Evolutionary conservation across 2,888 invertebrate species (phyloP), one percentile per base, ranked within the genome.

Genomic region (Troides aeacus): DNA sequence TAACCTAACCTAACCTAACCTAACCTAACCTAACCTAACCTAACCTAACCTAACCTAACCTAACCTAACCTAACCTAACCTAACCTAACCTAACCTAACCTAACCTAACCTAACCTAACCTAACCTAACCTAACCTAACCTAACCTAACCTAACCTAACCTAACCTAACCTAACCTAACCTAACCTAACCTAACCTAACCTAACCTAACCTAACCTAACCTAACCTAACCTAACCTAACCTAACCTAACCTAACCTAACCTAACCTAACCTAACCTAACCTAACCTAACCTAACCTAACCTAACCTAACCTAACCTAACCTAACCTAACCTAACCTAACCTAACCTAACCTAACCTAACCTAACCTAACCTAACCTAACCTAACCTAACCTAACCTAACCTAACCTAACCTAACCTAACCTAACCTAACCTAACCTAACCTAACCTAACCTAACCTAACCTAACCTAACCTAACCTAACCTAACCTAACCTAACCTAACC

Each of bases 381-480:
- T 69, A 69, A 70, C 72, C 71, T 68, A 70, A 70, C 71, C 72
- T 66, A 70, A 70, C 72, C 72, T 70, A 70, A 71, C 73, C 73
- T 71, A 71, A 71, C 73, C 73, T 72, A 71, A 71, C 73, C 73
- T 72, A 70, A 71, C 73, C 73, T 72, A 71, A 72, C 73, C 73
- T 72, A 71, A 71, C 73, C 73, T 67, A 57, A 69, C 71, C 71
- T 71, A 70, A 69, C 72, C 71, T 71, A 70, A 69, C 72, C 71
- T 71, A 70, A 67, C 72, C 71, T 71, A 70, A 67, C 72, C 71
- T 71, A 71, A 67, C 72, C 71, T 71, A 70, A 68, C 72, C 71
- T 71, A 71, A 68, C 72, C 69, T 71, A 68, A 68, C 72, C 71
- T 69, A 68, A 67, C 72, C 69, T 65, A 64, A 65, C 71, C 71